A percentile compares a stretch with the other conserved stretches of the same genome.
Evolutionary conservation across 2,888 invertebrate species (phyloP).

Genomic region (Sminthurides aquaticus): DNA sequence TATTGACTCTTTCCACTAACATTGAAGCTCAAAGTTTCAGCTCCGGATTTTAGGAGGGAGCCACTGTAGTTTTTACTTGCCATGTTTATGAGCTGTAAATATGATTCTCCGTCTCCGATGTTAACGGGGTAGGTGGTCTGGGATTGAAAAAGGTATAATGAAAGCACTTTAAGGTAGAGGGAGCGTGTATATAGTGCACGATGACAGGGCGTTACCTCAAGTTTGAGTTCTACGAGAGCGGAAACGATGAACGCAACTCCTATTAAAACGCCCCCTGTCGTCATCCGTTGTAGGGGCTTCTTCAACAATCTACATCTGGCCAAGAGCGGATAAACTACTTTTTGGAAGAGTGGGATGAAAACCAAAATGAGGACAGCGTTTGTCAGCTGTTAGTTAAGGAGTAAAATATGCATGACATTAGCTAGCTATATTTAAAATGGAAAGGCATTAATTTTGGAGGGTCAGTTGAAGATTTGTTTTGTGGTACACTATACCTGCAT

Average conservation of each 20-base stretch:
- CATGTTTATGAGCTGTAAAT: constrained; percentile 56
- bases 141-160: constrained; percentile 12
- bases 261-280: constrained; percentile 50
- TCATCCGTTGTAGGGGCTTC: constrained; percentile 52
- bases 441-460: neutral
- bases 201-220: constrained; percentile 46
- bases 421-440: neutral
- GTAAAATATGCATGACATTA: neutral
- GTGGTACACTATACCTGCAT: constrained; percentile 48
- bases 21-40: neutral
- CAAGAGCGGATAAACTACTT: constrained; percentile 48
- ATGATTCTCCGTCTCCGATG: constrained; percentile 45
- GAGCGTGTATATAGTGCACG: no score
- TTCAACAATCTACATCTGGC: constrained; percentile 34
- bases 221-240: constrained; percentile 48
- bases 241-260: constrained; percentile 50
- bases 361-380: constrained; percentile 49
- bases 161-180: no score
- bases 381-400: no score
- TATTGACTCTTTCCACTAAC: neutral
- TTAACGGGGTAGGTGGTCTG: constrained; percentile 42
- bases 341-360: constrained; percentile 50
- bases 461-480: no score
- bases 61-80: neutral
- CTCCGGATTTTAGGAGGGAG: neutral